Conservation (phyloP, 2,888 invertebrate genomes). For the Drosophila multiciliata region DNA sequence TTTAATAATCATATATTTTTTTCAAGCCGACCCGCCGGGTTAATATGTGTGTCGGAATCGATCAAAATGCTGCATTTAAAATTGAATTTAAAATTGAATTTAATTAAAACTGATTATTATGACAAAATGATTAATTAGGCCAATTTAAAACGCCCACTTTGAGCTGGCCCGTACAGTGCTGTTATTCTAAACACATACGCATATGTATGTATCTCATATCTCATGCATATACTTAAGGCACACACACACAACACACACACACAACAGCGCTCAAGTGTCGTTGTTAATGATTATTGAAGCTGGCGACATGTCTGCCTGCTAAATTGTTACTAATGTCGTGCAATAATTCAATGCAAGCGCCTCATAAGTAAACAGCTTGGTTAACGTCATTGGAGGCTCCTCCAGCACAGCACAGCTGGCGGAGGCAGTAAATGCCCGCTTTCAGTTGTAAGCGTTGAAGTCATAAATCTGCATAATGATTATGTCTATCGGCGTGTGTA, state of each 20-base stretch:
- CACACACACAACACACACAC: neutral
- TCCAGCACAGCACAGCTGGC: neutral
- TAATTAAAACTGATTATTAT: slow-evolving; percentile 77
- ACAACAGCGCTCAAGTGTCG: slow-evolving; percentile 60
- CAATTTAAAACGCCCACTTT: slow-evolving; percentile 74
- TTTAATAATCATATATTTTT: slow-evolving; percentile 27
- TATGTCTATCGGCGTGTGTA: slow-evolving; percentile 24
- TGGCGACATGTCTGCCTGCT: slow-evolving; percentile 71
- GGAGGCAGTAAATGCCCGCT: slow-evolving; percentile 22
- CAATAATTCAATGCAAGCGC: slow-evolving; percentile 74
- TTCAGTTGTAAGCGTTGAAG: slow-evolving; percentile 79
- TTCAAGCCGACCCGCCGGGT: neutral
- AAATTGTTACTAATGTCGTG: slow-evolving; percentile 68
- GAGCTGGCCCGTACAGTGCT: slow-evolving; percentile 11
- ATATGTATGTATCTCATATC: no score
- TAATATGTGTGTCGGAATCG: slow-evolving; percentile 19
- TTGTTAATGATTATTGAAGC: slow-evolving; percentile 68
- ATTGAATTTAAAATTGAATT: slow-evolving; percentile 67
- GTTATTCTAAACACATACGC: neutral
- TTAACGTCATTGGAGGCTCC: slow-evolving; percentile 46
- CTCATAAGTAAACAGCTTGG: slow-evolving; percentile 78
- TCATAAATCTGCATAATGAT: slow-evolving; percentile 76
- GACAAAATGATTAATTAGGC: slow-evolving; percentile 78
- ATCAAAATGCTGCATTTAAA: slow-evolving; percentile 22
- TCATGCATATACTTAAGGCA: slow-evolving; percentile 11